Evolutionary conservation across 1,140 invertebrate species (phyloP).

Genomic region (Zaprionus ghesquierei): DNA sequence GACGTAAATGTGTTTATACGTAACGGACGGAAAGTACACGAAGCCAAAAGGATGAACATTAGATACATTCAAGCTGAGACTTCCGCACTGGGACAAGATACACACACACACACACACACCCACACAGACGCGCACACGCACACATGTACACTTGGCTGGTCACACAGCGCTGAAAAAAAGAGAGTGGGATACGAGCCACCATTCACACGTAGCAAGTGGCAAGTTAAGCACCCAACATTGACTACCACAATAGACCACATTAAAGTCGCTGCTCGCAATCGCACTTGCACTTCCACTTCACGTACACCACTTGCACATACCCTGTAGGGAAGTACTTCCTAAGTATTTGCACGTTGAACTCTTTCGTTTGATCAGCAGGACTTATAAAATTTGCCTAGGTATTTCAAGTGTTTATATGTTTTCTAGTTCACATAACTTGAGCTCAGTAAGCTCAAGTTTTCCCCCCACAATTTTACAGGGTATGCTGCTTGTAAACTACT

Average conservation of each 20-base stretch:
- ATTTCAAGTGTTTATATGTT: too few species aligned
- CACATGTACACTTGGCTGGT: constrained; percentile 13
- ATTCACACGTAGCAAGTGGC: constrained; percentile 59
- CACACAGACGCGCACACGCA: constrained; percentile 1
- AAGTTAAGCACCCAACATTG: constrained; percentile 75
- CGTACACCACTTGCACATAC: constrained; percentile 2
- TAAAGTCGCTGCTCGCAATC: constrained; percentile 51
- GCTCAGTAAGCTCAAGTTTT: too few species aligned
- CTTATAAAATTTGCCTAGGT: too few species aligned
- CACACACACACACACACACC: constrained; percentile 6
- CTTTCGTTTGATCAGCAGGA: background rate
- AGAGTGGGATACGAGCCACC: background rate
- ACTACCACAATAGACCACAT: constrained; percentile 78
- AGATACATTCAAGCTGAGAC: constrained; percentile 76
- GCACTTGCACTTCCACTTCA: background rate
- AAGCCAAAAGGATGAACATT: constrained; percentile 78
- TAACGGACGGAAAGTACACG: constrained; percentile 55
- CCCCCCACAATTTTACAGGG: background rate
- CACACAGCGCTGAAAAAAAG: background rate
- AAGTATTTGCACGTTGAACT: constrained; percentile 11
- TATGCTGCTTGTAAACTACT: background rate
- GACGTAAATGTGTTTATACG: constrained; percentile 74
- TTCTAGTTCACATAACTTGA: too few species aligned
- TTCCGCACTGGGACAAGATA: constrained; percentile 50
- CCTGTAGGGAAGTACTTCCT: background rate